Evolutionary conservation across 1,140 invertebrate genomes (phyloP).

Genomic region (Melanaphis sacchari): DNA sequence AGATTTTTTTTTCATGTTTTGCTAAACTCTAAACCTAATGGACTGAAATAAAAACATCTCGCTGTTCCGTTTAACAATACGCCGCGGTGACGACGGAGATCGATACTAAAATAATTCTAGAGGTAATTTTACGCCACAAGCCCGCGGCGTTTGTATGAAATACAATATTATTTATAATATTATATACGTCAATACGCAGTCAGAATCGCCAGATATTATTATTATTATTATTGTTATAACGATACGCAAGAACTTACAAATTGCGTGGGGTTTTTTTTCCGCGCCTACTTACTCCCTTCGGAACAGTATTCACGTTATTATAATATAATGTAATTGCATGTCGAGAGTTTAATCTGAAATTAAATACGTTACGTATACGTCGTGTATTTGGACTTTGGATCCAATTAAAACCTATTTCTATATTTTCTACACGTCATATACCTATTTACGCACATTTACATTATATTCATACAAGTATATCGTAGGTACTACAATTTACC

Average conservation of each 20-base stretch:
- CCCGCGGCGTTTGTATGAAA: neutral
- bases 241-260: neutral
- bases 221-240: neutral
- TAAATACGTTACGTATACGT: neutral
- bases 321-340: neutral
- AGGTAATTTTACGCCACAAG: neutral
- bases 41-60: conserved; percentile 47
- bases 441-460: neutral
- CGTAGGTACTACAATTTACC: neutral
- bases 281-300: neutral
- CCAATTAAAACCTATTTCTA: neutral
- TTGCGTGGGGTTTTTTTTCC: neutral
- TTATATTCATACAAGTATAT: neutral
- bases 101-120: conserved; percentile 12
- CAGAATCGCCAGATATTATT: neutral
- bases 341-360: neutral
- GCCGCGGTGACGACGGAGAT: neutral
- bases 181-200: neutral
- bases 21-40: conserved; percentile 3
- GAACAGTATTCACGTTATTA: neutral
- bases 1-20: conserved; percentile 2
- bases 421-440: neutral
- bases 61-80: neutral
- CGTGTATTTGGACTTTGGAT: neutral
- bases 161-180: neutral